These are phyloP conservation scores for Phenganax marumi DNA, from an alignment of 92 coral and sea anemone species.

Conservation along the genomic window DNA sequence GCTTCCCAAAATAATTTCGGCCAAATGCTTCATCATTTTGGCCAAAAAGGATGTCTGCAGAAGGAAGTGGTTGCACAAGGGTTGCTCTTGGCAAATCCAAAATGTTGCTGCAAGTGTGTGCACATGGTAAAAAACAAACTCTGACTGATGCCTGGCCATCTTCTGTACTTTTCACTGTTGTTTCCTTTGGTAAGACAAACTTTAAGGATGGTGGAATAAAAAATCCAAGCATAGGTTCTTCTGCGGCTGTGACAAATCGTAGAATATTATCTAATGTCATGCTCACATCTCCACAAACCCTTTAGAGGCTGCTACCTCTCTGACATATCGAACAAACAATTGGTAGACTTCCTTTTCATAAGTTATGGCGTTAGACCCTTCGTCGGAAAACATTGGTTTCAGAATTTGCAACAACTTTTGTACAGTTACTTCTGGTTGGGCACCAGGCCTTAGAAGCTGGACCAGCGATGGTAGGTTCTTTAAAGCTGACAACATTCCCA, in stretches of 20 bases:
- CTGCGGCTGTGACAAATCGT: slow-evolving; percentile 8
- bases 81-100: slow-evolving; percentile 53
- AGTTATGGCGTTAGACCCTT: slow-evolving; percentile 63
- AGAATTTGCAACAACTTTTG: slow-evolving; percentile 55
- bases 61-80: slow-evolving; percentile 42
- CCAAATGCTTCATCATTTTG: slow-evolving; percentile 1
- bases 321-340: slow-evolving; percentile 57
- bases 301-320: slow-evolving; percentile 62
- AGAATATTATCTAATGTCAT: slow-evolving; percentile 55
- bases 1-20: slow-evolving; percentile 15
- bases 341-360: slow-evolving; percentile 57
- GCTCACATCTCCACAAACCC: slow-evolving; percentile 57
- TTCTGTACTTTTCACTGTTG: slow-evolving; percentile 42
- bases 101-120: slow-evolving; percentile 50
- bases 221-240: slow-evolving; percentile 44
- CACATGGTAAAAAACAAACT: slow-evolving; percentile 54
- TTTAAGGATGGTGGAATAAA: slow-evolving; percentile 11
- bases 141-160: slow-evolving; percentile 35
- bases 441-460: slow-evolving; percentile 59
- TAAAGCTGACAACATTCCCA: slow-evolving; percentile 63
- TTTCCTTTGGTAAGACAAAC: slow-evolving; percentile 44
- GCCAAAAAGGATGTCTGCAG: slow-evolving; percentile 32
- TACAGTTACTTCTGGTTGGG: slow-evolving; percentile 48
- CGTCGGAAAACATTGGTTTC: slow-evolving; percentile 66
- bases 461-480: slow-evolving; percentile 51